Evolutionary conservation across 1,140 invertebrate genomes (phyloP), one percentile per base, ranked within the genome.

Genomic region (Nylanderia fulva): DNA sequence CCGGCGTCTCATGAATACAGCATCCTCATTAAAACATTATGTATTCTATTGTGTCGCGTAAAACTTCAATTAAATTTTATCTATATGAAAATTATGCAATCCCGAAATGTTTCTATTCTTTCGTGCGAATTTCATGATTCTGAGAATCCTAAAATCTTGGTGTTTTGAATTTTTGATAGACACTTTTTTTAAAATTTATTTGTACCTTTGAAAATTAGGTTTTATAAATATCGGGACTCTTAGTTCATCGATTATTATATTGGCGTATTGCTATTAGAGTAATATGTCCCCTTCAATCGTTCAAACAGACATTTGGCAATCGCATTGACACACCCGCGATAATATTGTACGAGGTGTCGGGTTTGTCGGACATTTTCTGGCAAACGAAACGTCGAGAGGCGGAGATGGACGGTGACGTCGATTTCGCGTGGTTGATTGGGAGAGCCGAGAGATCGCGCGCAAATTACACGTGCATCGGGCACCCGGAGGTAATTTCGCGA

Each of bases 361-460:
- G 21, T 8, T 1, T n/a, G 48, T 27, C 36, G 66, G 58, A 58
- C 58, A 72, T 72, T 82, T 60, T 80, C 64, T 60, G 52, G 18
- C 77, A 24, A 29, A 29, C 45, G 45, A 11, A 24, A 39, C 24
- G 24, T 45, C 77, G 52, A 69, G n/a, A n/a, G n/a, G n/a, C 24
- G 63, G 15, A 58, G 64, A 71, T 42, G 33, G 24, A 71, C 33
- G 15, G 9, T 24, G 45, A 8, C 24, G 42, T 29, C 36, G 71
- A 83, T 87, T 83, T 15, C 61, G 45, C 29, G 6, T 15, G 24
- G 39, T 48, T 76, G 58, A 87, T 87, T 72, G 58, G 21, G 58
- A 72, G 58, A 36, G 15, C 13, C 11, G 11, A 48, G 21, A 69
- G 66, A 84, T 87, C 86, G 29, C 39, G 36, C 21, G 29, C 42